These are phyloP conservation scores for Hozukius guyotensis DNA, from an alignment of 2,797 vertebrate species.

Conservation along the genomic window DNA sequence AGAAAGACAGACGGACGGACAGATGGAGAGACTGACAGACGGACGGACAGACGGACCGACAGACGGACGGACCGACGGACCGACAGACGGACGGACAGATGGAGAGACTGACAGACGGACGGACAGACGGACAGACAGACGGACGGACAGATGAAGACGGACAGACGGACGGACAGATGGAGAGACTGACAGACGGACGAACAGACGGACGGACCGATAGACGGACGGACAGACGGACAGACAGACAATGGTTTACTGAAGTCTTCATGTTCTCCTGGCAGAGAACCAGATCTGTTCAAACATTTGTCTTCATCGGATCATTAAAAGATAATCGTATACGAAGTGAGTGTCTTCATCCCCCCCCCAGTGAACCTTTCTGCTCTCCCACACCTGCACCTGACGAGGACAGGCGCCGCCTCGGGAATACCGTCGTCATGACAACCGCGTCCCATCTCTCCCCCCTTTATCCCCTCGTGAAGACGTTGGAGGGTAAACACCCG, in stretches of 20 bases:
- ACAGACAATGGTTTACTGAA: too few relatives aligned
- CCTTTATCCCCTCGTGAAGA: not conserved
- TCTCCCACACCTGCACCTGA: not conserved
- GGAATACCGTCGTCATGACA: not conserved
- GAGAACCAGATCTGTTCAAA: too few relatives aligned
- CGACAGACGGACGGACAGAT: too few relatives aligned
- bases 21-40: accelerated
- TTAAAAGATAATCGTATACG: not conserved
- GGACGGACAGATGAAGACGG: accelerated
- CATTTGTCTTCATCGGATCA: not conserved
- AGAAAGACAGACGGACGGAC: accelerated
- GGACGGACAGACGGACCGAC: too few relatives aligned
- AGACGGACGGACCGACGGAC: too few relatives aligned
- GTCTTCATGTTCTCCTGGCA: too few relatives aligned
- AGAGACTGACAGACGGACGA: too few relatives aligned
- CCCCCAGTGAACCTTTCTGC: not conserved
- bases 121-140: too few relatives aligned
- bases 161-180: too few relatives aligned
- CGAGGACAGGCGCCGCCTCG: not conserved
- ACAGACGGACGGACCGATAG: too few relatives aligned
- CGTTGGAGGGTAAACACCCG: not conserved
- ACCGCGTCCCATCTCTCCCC: not conserved
- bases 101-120: too few relatives aligned
- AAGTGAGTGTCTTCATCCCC: not conserved
- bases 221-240: too few relatives aligned